phyloP scores from a whole-genome alignment of 2,888 invertebrate genomes.

The Megamerina dolium region DNA sequence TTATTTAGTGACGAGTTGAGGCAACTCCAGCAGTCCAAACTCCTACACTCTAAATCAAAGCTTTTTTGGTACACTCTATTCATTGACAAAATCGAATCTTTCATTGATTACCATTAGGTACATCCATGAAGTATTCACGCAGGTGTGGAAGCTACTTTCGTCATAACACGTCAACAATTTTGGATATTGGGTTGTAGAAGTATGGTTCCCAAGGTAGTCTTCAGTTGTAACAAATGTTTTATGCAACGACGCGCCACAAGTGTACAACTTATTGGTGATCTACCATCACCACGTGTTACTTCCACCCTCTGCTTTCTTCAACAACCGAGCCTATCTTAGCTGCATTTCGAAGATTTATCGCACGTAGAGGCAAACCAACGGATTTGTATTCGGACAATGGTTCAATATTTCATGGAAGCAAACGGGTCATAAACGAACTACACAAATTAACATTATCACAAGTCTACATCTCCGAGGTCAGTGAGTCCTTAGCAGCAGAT shows the following conservation, averaged over 20 bases:
- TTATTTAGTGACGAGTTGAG: neutral
- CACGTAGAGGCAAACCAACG: too few relatives aligned
- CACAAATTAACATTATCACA: too few relatives aligned
- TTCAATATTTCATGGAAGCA: slow-evolving; percentile 1
- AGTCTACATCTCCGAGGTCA: neutral
- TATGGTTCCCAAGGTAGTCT: slow-evolving; percentile 11
- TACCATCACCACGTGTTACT: slow-evolving; percentile 6
- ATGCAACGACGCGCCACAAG: slow-evolving; percentile 7
- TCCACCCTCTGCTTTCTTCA: slow-evolving; percentile 11
- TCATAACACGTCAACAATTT: slow-evolving; percentile 9
- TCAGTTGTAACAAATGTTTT: slow-evolving; percentile 12
- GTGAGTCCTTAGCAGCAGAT: neutral
- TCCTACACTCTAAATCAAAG: neutral
- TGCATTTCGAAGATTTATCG: slow-evolving; percentile 8
- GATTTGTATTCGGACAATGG: too few relatives aligned
- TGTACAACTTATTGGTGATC: slow-evolving; percentile 14
- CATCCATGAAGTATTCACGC: slow-evolving; percentile 11
- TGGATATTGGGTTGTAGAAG: slow-evolving; percentile 14
- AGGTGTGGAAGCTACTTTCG: slow-evolving; percentile 10
- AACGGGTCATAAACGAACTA: slow-evolving; percentile 6
- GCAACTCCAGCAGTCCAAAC: neutral
- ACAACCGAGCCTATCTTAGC: slow-evolving; percentile 8
- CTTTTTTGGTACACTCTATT: too few relatives aligned
- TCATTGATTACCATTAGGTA: slow-evolving; percentile 6
- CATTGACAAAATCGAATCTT: too few relatives aligned